A percentile compares a stretch with the other conserved stretches of the same genome.
These are phyloP conservation scores for Sphinx pinastri DNA, from an alignment of 2,888 invertebrate genomes.

Conservation along the genomic window DNA sequence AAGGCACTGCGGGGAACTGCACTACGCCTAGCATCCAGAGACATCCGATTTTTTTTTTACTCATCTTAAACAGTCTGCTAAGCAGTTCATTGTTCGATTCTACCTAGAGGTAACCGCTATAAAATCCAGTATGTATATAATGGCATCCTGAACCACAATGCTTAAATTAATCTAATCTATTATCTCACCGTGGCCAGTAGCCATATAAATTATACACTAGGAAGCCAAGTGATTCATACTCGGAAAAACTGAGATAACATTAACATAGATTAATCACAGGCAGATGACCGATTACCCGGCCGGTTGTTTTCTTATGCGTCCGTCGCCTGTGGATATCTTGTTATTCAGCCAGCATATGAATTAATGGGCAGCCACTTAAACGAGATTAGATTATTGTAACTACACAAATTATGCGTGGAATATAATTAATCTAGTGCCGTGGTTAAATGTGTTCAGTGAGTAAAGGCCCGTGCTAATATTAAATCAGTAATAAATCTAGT, in stretches of 20 bases:
- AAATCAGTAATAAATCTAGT: too few species aligned
- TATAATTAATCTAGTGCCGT: slow-evolving; percentile 23
- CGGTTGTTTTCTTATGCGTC: slow-evolving; percentile 36
- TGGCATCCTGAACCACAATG: not conserved
- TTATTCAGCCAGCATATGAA: slow-evolving; percentile 38
- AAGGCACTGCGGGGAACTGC: too few species aligned
- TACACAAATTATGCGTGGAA: slow-evolving; percentile 23
- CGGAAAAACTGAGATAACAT: slow-evolving; percentile 23
- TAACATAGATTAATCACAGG: slow-evolving; percentile 20
- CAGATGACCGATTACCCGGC: slow-evolving; percentile 34
- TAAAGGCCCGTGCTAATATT: not conserved
- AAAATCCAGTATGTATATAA: not conserved
- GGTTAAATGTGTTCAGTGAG: slow-evolving; percentile 4
- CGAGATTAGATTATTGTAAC: slow-evolving; percentile 40
- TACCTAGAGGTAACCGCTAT: not conserved
- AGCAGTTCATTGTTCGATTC: too few species aligned
- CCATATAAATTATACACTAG: not conserved
- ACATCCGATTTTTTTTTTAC: too few species aligned
- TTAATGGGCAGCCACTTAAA: slow-evolving; percentile 38
- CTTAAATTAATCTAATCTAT: not conserved
- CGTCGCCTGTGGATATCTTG: slow-evolving; percentile 38
- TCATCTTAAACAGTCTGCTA: too few species aligned
- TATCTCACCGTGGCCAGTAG: slow-evolving; percentile 1
- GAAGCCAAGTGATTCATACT: slow-evolving; percentile 21
- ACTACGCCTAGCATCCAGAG: too few species aligned